Percentiles rank a stretch among this genome's conserved stretches.
phyloP scores from a whole-genome alignment of 2,113 vertebrate species.

The Centrocercus urophasianus region DNA sequence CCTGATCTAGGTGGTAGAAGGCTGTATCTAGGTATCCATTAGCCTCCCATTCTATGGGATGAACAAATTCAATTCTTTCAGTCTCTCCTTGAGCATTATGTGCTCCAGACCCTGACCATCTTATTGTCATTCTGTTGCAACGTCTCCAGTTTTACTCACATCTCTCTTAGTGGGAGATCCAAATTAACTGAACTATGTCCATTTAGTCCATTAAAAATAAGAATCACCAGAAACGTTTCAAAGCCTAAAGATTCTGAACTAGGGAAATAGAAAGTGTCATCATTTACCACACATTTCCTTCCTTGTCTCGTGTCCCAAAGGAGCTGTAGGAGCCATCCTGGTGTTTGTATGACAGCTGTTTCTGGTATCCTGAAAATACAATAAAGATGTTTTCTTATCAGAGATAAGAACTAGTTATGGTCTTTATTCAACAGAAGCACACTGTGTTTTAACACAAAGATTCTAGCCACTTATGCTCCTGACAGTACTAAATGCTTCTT shows the following conservation, averaged over 20 bases:
- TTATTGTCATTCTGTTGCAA: background rate
- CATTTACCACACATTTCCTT: slow-evolving; percentile 88
- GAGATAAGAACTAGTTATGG: background rate
- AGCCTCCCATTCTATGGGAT: background rate
- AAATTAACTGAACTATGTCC: background rate
- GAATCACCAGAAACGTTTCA: background rate
- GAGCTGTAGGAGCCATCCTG: slow-evolving; percentile 87
- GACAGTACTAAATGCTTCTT: background rate
- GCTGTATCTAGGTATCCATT: background rate
- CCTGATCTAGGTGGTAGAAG: background rate
- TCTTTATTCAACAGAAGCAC: background rate
- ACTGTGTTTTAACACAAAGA: background rate
- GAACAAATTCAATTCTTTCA: background rate
- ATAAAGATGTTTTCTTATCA: background rate
- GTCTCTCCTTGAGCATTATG: background rate
- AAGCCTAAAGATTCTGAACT: background rate
- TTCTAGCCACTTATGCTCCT: background rate
- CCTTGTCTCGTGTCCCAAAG: slow-evolving; percentile 79
- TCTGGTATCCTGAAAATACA: slow-evolving; percentile 86
- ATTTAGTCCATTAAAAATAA: background rate
- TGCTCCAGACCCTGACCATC: background rate
- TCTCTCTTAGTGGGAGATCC: background rate
- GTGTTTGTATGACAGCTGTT: slow-evolving; percentile 86
- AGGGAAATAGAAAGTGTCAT: background rate
- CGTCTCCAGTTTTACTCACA: background rate